These are phyloP conservation scores for Teleogryllus oceanicus DNA, from an alignment of 2,888 invertebrate species.

Conservation along the genomic window DNA sequence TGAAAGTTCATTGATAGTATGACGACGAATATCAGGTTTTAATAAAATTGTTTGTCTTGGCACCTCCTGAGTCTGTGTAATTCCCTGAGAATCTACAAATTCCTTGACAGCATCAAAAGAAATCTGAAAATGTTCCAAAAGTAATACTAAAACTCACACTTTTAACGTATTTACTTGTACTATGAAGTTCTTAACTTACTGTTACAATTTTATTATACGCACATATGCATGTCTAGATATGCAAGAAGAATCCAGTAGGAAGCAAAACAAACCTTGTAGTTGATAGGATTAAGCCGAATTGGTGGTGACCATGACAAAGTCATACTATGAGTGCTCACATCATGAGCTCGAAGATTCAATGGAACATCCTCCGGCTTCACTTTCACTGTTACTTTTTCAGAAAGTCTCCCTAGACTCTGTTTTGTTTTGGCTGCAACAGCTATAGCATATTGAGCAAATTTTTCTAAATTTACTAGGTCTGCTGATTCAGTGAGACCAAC, in stretches of 20 bases:
- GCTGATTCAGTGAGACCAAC: conserved; percentile 86
- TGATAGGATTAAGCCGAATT: conserved; percentile 80
- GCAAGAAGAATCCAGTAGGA: not conserved
- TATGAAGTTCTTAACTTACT: no score
- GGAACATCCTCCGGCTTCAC: conserved; percentile 93
- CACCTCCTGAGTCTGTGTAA: conserved; percentile 82
- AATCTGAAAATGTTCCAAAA: conserved; percentile 50
- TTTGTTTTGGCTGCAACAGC: conserved; percentile 84
- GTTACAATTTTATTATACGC: conserved; percentile 11
- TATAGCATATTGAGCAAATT: conserved; percentile 86
- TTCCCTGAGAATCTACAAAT: conserved; percentile 89
- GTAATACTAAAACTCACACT: not conserved
- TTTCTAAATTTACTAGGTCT: conserved; percentile 83
- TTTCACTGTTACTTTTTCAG: conserved; percentile 84
- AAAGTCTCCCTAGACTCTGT: conserved; percentile 76
- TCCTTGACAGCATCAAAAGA: conserved; percentile 90
- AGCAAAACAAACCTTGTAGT: conserved; percentile 60
- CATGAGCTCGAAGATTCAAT: conserved; percentile 79
- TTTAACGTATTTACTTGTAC: not conserved
- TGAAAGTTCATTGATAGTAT: conserved; percentile 81
- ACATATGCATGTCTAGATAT: no score
- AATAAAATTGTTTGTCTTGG: conserved; percentile 69
- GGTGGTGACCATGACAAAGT: conserved; percentile 87
- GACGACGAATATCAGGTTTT: conserved; percentile 65
- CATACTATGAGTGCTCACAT: conserved; percentile 91